These are phyloP conservation scores for Achlya flavicornis DNA, from an alignment of 2,888 invertebrate species.

Conservation along the genomic window DNA sequence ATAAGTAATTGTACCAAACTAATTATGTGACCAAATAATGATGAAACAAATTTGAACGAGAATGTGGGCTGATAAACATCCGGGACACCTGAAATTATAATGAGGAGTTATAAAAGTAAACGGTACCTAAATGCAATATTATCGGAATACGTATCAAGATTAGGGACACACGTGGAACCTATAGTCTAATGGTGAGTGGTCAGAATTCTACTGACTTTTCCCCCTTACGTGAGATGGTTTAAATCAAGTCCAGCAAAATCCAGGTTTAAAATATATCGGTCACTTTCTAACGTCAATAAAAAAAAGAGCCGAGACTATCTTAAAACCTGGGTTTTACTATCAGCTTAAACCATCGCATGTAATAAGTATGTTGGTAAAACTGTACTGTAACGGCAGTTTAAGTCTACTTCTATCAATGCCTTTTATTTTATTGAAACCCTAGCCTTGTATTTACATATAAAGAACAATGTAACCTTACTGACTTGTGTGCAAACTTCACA, in stretches of 20 bases:
- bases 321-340: too few species aligned
- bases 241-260: too few species aligned
- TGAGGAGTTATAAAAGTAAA: conserved; percentile 17
- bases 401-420: conserved; percentile 9
- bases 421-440: neutral
- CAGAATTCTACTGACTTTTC: neutral
- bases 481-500: conserved; percentile 68
- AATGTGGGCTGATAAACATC: conserved; percentile 50
- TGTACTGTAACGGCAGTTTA: neutral
- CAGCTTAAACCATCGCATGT: too few species aligned
- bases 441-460: neutral
- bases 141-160: conserved; percentile 18
- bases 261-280: too few species aligned
- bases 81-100: conserved; percentile 33
- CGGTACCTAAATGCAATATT: conserved; percentile 11
- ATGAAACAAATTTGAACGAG: conserved; percentile 19
- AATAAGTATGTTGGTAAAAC: too few species aligned
- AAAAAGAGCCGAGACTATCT: too few species aligned
- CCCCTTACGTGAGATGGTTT: too few species aligned
- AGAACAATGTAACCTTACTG: conserved; percentile 32
- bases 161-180: conserved; percentile 22
- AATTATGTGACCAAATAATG: conserved; percentile 19
- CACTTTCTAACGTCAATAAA: too few species aligned
- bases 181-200: conserved; percentile 30
- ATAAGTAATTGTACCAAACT: neutral